phyloP scores from a whole-genome alignment of 2,888 invertebrate genomes.

The Pachymerium ferrugineum region DNA sequence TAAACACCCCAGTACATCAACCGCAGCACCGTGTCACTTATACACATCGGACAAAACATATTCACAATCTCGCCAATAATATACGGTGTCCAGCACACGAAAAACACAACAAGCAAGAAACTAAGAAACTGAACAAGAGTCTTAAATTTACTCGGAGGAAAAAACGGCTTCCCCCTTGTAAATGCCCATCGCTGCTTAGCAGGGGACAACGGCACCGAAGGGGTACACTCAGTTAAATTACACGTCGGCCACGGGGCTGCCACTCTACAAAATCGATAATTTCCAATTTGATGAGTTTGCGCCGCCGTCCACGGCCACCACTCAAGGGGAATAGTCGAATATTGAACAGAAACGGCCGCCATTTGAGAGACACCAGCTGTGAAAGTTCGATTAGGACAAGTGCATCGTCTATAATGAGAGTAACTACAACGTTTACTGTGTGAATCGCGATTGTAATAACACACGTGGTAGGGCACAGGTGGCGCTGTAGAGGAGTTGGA shows the following conservation, averaged over 20 bases:
- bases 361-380: constrained; percentile 3
- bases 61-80: neutral
- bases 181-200: neutral
- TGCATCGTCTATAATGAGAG: neutral
- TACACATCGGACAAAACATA: neutral
- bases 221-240: neutral
- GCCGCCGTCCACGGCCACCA: constrained; percentile 30
- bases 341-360: constrained; percentile 29
- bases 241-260: constrained; percentile 5
- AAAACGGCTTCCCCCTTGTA: neutral
- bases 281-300: neutral
- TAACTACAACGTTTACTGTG: too few species aligned
- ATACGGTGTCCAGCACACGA: constrained; percentile 29
- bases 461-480: neutral
- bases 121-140: neutral
- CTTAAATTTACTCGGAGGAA: neutral
- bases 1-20: constrained; percentile 29
- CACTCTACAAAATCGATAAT: constrained; percentile 8
- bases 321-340: constrained; percentile 14
- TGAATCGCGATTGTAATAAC: neutral
- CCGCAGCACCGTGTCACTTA: constrained; percentile 12
- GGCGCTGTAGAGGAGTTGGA: neutral
- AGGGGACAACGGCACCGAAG: neutral
- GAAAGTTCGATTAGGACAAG: constrained; percentile 10
- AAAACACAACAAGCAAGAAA: neutral